Conservation (phyloP, 2,797 vertebrate genomes). For the Falco rusticolus region DNA sequence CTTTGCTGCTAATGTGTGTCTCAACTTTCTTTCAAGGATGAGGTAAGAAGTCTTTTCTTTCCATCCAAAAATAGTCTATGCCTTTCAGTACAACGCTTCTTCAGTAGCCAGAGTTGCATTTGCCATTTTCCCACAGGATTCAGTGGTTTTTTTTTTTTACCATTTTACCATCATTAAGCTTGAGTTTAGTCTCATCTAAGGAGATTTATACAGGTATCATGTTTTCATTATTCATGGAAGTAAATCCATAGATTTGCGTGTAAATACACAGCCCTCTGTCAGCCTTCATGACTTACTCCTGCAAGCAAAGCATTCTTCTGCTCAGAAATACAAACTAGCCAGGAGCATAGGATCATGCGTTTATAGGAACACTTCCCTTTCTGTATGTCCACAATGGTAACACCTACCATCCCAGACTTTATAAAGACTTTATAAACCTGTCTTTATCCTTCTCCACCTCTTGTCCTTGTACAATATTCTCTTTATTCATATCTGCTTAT, state of each 20-base stretch:
- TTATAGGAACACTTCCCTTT: not conserved
- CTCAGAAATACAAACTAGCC: accelerated
- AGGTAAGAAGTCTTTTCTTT: not conserved
- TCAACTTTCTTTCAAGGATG: not conserved
- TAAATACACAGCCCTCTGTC: not conserved
- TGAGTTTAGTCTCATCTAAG: not conserved
- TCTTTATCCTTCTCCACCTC: not conserved
- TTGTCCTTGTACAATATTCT: not conserved
- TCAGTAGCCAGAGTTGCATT: not conserved
- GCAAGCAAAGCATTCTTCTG: not conserved
- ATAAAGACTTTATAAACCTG: too few species aligned
- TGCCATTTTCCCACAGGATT: not conserved
- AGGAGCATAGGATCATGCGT: accelerated
- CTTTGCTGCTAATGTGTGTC: not conserved
- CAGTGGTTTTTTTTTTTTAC: too few species aligned
- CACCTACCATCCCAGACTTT: not conserved
- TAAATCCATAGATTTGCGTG: not conserved
- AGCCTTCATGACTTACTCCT: not conserved
- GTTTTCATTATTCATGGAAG: not conserved
- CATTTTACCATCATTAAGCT: not conserved
- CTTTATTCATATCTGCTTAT: not conserved
- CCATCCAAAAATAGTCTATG: not conserved
- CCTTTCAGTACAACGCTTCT: not conserved
- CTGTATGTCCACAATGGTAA: not conserved
- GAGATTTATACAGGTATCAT: not conserved